These are phyloP conservation scores for Cervus canadensis DNA, from an alignment of 2,113 vertebrate species.

Conservation along the genomic window DNA sequence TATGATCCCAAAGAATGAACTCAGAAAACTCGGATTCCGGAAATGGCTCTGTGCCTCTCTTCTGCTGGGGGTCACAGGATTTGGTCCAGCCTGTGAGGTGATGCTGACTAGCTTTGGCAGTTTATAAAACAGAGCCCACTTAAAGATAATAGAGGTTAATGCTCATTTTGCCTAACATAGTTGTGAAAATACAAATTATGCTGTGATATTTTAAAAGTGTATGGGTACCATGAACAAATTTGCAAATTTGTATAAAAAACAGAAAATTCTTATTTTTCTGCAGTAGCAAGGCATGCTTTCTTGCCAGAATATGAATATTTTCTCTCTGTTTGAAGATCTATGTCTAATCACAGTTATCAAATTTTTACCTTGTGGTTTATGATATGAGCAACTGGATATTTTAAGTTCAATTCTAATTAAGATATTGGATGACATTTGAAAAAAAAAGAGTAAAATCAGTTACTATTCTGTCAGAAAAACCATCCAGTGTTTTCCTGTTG, in stretches of 20 bases:
- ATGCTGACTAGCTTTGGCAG: background rate
- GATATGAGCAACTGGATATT: background rate
- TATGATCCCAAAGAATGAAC: accelerated
- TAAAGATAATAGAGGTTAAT: background rate
- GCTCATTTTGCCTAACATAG: background rate
- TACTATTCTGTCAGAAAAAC: background rate
- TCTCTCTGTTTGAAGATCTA: background rate
- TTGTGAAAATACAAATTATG: background rate
- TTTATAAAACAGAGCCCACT: background rate
- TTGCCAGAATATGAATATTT: background rate
- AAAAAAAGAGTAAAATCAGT: background rate
- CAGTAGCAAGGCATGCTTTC: background rate
- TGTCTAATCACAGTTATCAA: background rate
- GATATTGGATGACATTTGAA: background rate
- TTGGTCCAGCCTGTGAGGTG: accelerated
- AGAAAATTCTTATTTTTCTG: background rate
- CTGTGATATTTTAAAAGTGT: background rate
- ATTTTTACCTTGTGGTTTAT: background rate
- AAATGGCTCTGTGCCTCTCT: accelerated
- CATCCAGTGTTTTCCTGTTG: background rate
- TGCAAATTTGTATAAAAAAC: background rate
- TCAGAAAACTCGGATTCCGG: accelerated
- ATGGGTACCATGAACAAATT: background rate
- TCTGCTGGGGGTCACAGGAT: too few species aligned
- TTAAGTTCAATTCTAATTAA: background rate